Conservation (phyloP, 2,797 vertebrate species). For the Morus bassanus region DNA sequence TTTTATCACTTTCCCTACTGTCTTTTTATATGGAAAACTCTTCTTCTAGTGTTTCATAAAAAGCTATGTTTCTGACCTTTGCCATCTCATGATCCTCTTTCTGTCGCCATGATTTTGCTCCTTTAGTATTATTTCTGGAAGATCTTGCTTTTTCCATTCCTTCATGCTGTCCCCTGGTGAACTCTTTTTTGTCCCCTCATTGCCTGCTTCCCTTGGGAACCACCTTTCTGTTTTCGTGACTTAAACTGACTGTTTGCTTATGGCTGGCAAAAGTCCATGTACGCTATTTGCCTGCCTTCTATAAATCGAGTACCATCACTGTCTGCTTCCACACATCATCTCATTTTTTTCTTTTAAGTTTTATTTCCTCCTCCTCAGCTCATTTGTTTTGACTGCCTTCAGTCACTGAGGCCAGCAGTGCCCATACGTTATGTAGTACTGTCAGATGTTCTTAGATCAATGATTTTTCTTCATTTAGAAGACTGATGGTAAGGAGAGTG, state of each 20-base stretch:
- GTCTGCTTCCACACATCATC: not conserved
- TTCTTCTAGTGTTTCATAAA: not conserved
- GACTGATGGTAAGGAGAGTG: slow-evolving; percentile 9
- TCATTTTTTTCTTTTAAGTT: not conserved
- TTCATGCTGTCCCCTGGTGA: not conserved
- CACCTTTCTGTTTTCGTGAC: not conserved
- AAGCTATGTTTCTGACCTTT: not conserved
- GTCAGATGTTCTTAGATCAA: slow-evolving; percentile 28
- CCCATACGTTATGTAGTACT: not conserved
- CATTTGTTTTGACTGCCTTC: not conserved
- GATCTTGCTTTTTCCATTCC: not conserved
- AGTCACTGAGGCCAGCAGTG: not conserved
- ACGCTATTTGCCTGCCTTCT: not conserved
- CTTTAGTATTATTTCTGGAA: not conserved
- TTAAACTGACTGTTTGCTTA: not conserved
- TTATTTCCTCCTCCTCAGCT: slow-evolving; percentile 25
- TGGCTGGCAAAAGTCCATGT: not conserved
- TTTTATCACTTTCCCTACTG: not conserved
- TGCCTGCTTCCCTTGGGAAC: not conserved
- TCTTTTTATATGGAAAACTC: not conserved
- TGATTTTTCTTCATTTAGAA: slow-evolving; percentile 51
- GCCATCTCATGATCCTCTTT: not conserved
- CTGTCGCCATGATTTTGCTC: not conserved
- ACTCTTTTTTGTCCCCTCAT: not conserved
- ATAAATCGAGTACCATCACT: not conserved